Conservation (phyloP, 2,888 invertebrate genomes). For the Cephonodes hylas region DNA sequence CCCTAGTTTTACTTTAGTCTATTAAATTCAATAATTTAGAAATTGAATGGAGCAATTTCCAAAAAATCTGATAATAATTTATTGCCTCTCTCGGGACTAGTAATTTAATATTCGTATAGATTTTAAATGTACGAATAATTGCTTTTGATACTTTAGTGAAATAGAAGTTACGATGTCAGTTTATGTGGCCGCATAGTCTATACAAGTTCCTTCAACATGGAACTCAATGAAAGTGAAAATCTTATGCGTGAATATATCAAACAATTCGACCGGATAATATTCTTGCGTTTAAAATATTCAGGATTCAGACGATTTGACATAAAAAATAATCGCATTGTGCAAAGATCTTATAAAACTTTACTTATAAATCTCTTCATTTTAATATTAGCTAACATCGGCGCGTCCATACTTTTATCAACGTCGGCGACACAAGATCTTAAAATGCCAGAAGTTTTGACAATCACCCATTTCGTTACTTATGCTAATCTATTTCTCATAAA, state of each 20-base stretch:
- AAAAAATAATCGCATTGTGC: constrained; percentile 38
- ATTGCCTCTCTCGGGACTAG: too few relatives aligned
- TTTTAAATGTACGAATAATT: not conserved
- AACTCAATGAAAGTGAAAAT: constrained; percentile 23
- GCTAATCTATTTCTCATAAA: constrained; percentile 41
- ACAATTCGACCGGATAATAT: constrained; percentile 29
- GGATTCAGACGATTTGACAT: constrained; percentile 52
- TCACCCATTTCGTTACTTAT: constrained; percentile 38
- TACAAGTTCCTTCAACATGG: constrained; percentile 22
- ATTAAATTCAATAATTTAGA: too few relatives aligned
- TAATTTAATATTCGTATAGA: not conserved
- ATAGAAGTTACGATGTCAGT: not conserved
- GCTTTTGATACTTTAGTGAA: not conserved
- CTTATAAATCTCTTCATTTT: constrained; percentile 36
- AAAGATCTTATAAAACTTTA: constrained; percentile 30
- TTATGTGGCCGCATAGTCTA: too few relatives aligned
- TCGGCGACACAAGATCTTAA: constrained; percentile 35
- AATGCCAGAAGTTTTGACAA: constrained; percentile 40
- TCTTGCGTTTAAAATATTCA: constrained; percentile 33
- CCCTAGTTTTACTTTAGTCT: too few relatives aligned
- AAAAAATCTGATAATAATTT: too few relatives aligned
- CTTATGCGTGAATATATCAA: constrained; percentile 40
- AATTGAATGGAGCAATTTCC: too few relatives aligned
- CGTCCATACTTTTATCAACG: constrained; percentile 36
- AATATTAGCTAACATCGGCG: constrained; percentile 26